Base-by-base conservation (phyloP, 35 echinoderm and acorn worm species). In the Apostichopus japonicus region DNA sequence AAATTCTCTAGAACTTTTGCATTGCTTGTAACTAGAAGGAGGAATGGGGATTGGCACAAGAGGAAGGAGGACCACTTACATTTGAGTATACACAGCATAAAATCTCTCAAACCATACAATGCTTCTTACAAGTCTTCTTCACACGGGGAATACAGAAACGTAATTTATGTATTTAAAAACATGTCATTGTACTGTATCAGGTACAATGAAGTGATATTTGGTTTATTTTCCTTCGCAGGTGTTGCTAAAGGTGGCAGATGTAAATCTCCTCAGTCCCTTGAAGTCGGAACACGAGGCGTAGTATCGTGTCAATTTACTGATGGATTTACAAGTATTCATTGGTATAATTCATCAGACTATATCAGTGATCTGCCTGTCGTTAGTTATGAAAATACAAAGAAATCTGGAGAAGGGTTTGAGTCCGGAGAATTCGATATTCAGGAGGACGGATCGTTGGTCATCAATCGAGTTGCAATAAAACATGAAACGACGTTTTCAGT, bases 261-360 rank as follows among this genome's bases (percentile, higher is more conserved):
- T 17, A 17, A 24, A 16, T 53, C 78, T 23, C 23, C 78, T 14
- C 78, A 80, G 23, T 51, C 27, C 19, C 27, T 80, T 10, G 78
- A 80, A 17, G 51, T 80, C 51, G 78, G 78, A 52, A 80, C 14
- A 51, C 9, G 5, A 13, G 78, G 78, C 10, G 23, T 53, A 24
- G 23, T 80, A 15, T 14, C 25, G 9, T 80, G 78, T 54, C 10
- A 54, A 9, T 80, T 80, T 54, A 44, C 24, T 44, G 78, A 80
- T 54, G 53, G 24, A 53, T 80, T 80, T 54, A 13, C 10, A 16
- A 54, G 25, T 44, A 19, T 80, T 10, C 27, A 53, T 10, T 80
- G 78, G 78, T 80, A 80, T 80, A 80, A 80, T 17, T 53, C 78
- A 53, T 53, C 78, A 44, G 19, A 80, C 53, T 80, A 80, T 80